These are phyloP conservation scores for Nannoperca obscura DNA, from an alignment of 2,797 vertebrate species.

Conservation along the genomic window DNA sequence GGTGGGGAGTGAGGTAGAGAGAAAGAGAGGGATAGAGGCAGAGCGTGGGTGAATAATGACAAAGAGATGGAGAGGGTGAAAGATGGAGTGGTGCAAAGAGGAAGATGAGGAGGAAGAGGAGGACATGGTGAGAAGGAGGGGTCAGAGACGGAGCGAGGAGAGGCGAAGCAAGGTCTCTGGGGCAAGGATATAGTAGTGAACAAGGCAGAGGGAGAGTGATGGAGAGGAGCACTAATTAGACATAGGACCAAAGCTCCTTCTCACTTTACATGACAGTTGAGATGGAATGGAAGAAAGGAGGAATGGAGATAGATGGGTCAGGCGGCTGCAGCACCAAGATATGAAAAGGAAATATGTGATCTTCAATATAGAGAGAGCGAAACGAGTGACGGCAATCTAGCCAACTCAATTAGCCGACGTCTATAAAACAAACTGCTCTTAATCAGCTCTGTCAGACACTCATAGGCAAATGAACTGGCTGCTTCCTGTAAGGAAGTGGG, in stretches of 20 bases:
- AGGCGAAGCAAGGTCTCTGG: slow-evolving; percentile 74
- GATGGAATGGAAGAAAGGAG: slow-evolving; percentile 46
- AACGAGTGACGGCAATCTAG: slow-evolving; percentile 71
- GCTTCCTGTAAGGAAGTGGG: slow-evolving; percentile 49
- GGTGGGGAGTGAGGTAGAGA: slow-evolving; percentile 18
- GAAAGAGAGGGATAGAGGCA: slow-evolving; percentile 25
- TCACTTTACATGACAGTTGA: slow-evolving; percentile 61
- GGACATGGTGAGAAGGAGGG: slow-evolving; percentile 73
- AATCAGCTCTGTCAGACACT: slow-evolving; percentile 77
- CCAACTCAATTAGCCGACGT: slow-evolving; percentile 82
- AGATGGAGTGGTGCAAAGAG: slow-evolving; percentile 68
- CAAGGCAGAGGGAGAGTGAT: slow-evolving; percentile 72
- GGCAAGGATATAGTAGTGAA: slow-evolving; percentile 70
- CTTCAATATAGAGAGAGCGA: slow-evolving; percentile 66
- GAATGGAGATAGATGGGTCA: slow-evolving; percentile 75
- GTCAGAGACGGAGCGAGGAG: slow-evolving; percentile 63
- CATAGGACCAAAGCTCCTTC: slow-evolving; percentile 66
- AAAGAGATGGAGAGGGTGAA: slow-evolving; percentile 56
- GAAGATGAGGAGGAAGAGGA: slow-evolving; percentile 52
- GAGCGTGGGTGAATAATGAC: slow-evolving; percentile 63
- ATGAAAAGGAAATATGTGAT: slow-evolving; percentile 82
- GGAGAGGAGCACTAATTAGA: slow-evolving; percentile 80
- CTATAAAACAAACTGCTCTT: slow-evolving; percentile 84
- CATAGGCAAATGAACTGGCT: slow-evolving; percentile 61
- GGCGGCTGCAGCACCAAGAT: slow-evolving; percentile 75